A percentile compares a stretch with the other conserved stretches of the same genome.
Conservation (phyloP, 2,113 vertebrate genomes). For the Sialia sialis region DNA sequence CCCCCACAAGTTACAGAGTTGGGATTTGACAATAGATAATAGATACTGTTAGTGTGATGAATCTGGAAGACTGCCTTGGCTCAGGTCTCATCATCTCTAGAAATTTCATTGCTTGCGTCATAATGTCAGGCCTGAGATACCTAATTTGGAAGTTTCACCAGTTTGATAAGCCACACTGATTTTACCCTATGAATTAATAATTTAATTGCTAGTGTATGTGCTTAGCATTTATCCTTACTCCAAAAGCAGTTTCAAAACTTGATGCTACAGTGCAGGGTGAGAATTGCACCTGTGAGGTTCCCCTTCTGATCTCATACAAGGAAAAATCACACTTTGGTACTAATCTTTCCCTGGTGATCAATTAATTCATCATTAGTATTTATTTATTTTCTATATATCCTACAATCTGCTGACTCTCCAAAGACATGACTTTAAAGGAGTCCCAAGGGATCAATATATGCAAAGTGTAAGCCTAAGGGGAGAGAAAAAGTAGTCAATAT, state of each 20-base stretch:
- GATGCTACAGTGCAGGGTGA: neutral
- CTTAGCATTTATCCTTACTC: neutral
- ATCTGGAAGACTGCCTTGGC: neutral
- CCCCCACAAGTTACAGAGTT: neutral
- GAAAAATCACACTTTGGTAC: neutral
- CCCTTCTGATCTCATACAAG: neutral
- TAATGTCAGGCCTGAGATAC: neutral
- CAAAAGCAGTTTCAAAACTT: neutral
- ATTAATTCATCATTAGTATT: constrained; percentile 1
- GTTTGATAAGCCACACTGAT: neutral
- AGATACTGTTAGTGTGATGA: neutral
- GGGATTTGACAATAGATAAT: neutral
- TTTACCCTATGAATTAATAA: neutral
- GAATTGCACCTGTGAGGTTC: neutral
- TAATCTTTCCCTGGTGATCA: neutral
- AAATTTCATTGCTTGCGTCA: neutral
- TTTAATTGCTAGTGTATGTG: neutral
- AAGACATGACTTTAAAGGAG: neutral
- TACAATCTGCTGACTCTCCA: neutral
- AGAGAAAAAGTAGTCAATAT: neutral
- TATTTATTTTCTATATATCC: neutral
- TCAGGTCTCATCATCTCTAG: neutral
- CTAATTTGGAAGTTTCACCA: neutral
- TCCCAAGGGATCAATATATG: neutral
- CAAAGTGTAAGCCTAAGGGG: neutral